These are phyloP conservation scores for Xerus rutilus DNA, from an alignment of 2,797 vertebrate genomes.

Conservation along the genomic window DNA sequence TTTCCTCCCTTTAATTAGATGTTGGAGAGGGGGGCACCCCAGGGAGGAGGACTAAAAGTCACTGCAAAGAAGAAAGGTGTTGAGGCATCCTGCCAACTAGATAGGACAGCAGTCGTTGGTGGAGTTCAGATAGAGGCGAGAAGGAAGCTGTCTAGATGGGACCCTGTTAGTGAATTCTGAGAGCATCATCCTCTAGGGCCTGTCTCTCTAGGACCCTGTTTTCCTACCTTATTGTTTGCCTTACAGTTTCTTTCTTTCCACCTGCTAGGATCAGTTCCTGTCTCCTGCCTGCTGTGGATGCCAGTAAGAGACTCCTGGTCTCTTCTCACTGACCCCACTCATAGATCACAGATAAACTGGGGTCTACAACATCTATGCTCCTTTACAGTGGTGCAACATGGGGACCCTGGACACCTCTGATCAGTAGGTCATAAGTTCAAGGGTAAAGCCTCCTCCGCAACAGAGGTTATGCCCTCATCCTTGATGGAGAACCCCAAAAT, in stretches of 20 bases:
- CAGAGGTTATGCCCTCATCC: not conserved
- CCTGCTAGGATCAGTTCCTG: not conserved
- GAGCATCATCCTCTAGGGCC: not conserved
- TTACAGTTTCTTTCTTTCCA: not conserved
- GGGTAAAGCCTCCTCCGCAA: not conserved
- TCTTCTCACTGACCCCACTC: not conserved
- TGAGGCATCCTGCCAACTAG: conserved; percentile 34
- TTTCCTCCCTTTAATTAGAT: conserved; percentile 80
- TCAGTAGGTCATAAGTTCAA: not conserved
- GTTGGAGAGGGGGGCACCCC: conserved; percentile 54
- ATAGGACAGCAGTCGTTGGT: not conserved
- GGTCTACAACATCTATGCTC: not conserved
- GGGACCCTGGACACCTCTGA: not conserved
- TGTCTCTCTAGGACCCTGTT: not conserved
- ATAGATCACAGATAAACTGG: not conserved
- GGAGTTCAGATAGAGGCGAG: not conserved
- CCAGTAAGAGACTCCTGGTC: no score
- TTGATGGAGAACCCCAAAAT: not conserved
- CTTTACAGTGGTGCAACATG: not conserved
- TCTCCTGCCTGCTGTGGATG: not conserved
- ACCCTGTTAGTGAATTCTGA: not conserved
- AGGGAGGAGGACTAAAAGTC: conserved; percentile 67
- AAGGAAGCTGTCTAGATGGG: not conserved
- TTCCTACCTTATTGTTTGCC: not conserved
- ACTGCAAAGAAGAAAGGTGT: conserved; percentile 55